These are phyloP conservation scores for Lepeophtheirus nordmannii DNA, from an alignment of 2,888 invertebrate species.

Conservation along the genomic window DNA sequence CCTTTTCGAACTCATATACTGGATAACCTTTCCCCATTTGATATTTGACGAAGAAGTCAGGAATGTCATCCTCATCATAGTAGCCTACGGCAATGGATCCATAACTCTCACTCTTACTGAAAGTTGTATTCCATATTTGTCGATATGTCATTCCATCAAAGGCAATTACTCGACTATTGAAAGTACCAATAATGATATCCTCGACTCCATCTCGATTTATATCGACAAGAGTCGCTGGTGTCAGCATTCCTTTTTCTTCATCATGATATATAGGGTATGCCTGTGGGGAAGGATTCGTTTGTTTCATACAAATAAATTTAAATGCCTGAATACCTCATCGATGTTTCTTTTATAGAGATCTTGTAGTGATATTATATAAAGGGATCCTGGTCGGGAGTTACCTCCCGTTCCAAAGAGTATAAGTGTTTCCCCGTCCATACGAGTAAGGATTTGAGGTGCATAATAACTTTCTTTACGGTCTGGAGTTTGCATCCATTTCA, in stretches of 20 bases:
- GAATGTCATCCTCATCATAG: constrained; percentile 56
- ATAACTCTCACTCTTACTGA: constrained; percentile 50
- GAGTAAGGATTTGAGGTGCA: constrained; percentile 49
- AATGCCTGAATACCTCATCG: constrained; percentile 30
- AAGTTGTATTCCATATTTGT: constrained; percentile 55
- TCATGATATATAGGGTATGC: constrained; percentile 44
- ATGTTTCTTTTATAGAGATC: constrained; percentile 35
- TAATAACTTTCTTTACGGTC: constrained; percentile 52
- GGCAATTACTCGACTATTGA: constrained; percentile 53
- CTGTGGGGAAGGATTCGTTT: constrained; percentile 34
- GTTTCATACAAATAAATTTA: neutral
- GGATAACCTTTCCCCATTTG: constrained; percentile 53
- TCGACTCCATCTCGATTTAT: constrained; percentile 51
- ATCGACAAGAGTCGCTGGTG: constrained; percentile 48
- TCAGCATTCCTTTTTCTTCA: constrained; percentile 48
- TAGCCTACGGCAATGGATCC: constrained; percentile 42
- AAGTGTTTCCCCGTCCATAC: constrained; percentile 45
- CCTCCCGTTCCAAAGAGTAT: constrained; percentile 58
- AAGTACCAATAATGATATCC: constrained; percentile 56
- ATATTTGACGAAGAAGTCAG: constrained; percentile 61
- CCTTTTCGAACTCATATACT: constrained; percentile 54
- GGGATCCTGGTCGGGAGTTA: constrained; percentile 51
- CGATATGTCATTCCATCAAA: constrained; percentile 51
- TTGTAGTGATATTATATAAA: constrained; percentile 48
- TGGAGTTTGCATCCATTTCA: constrained; percentile 47